Base-by-base conservation (phyloP, 1,140 invertebrate species). In the Zaprionus davidi region DNA sequence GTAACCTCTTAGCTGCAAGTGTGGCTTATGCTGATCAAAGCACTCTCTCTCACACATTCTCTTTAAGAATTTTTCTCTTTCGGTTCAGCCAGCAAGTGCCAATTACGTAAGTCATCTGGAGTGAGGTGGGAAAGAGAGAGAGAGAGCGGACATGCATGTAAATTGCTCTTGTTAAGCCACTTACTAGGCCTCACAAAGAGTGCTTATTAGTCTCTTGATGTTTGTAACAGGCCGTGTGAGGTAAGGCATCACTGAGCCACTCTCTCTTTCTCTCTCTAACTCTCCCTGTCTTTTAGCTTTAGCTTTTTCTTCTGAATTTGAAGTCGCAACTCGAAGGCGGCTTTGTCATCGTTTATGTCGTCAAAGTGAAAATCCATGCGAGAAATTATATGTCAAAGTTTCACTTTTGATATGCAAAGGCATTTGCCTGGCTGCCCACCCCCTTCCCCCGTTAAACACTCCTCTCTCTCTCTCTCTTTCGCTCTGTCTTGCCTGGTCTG, bases 361-460 rank as follows among this genome's bases (percentile, higher is more conserved):
- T 88, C 84, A 88, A 88, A 88, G 81, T 88, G 78, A 84, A 88
- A 87, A 87, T 87, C 84, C 84, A 87, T 88, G 84, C 84, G 84
- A 88, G 81, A 87, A 87, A 87, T 87, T 87, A 88, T 88, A 84
- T 88, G 84, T 88, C 84, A 88, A 88, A 88, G 83, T 87, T 88
- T 88, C 84, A 88, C 84, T 88, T 88, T 88, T 88, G 84, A 88
- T 81, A 88, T 88, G 84, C 75, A 76, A 86, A 88, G 70, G 71
- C 81, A 88, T 82, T 80, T 76, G 75, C 60, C 58, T 63, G 38
- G 49, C 46, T 55, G 53, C 24, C 26, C 38, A 22, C 20, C 7
- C n/a, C 46, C 46, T 51, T 41, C 5, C 38, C 38, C 11, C 31
- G 13, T 13, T 12, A 3, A 15, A 13, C 36, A n/a, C 38, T n/a